Percentiles rank a stretch among this genome's conserved stretches.
phyloP scores from a whole-genome alignment of 2,113 vertebrate genomes.

The Henicopernis longicauda region DNA sequence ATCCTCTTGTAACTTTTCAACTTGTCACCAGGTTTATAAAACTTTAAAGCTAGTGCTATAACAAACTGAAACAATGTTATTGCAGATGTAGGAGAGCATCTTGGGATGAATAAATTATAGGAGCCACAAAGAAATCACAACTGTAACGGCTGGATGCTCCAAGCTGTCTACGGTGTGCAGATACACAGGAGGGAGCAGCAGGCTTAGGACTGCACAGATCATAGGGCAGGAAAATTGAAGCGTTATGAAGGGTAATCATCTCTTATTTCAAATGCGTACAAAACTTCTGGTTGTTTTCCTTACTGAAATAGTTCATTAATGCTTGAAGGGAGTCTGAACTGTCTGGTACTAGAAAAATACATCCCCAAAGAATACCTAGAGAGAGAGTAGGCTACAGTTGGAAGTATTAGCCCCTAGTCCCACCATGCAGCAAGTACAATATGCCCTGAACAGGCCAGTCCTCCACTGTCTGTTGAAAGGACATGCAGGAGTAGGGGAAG shows the following conservation, averaged over 20 bases:
- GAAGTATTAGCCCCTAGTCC: neutral
- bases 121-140: conserved; percentile 38
- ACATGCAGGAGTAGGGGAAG: neutral
- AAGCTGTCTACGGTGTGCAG: neutral
- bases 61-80: conserved; percentile 58
- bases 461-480: neutral
- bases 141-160: neutral
- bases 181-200: conserved; percentile 7
- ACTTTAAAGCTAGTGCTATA: conserved; percentile 58
- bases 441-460: neutral
- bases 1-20: conserved; percentile 43
- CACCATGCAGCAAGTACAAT: neutral
- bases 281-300: neutral
- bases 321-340: neutral
- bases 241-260: neutral
- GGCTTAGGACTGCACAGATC: conserved; percentile 25
- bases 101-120: conserved; percentile 64
- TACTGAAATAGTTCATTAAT: conserved; percentile 9
- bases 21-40: conserved; percentile 56
- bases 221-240: conserved; percentile 39
- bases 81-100: conserved; percentile 57
- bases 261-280: conserved; percentile 4
- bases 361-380: neutral
- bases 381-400: neutral
- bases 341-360: neutral